phyloP scores from a whole-genome alignment of 2,113 vertebrate genomes.

The Nannospalax galili region DNA sequence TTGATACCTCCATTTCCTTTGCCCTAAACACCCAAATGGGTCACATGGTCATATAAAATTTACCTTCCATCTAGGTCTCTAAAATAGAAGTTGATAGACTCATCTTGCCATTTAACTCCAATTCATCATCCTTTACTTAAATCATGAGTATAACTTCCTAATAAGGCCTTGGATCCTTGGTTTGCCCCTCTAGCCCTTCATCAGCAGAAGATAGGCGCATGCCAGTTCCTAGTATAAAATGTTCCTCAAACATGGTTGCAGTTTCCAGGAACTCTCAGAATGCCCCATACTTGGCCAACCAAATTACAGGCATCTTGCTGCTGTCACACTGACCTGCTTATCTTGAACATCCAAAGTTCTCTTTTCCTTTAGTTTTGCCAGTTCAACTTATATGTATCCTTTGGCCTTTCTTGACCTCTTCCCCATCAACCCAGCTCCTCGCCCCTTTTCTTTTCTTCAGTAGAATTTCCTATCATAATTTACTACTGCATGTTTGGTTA shows the following conservation, averaged over 20 bases:
- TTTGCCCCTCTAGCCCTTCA: background rate
- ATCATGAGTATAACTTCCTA: constrained; percentile 9
- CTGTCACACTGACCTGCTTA: background rate
- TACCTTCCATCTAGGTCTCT: background rate
- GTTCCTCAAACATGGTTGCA: background rate
- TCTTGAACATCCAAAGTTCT: background rate
- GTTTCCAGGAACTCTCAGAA: background rate
- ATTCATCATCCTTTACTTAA: background rate
- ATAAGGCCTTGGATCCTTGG: background rate
- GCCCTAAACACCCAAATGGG: background rate
- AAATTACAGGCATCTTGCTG: background rate
- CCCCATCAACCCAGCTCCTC: background rate
- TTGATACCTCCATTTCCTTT: background rate
- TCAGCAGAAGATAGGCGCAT: background rate
- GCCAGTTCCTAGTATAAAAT: background rate
- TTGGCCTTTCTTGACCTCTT: background rate
- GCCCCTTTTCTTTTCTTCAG: background rate
- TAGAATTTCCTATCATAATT: background rate
- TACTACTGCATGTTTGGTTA: background rate
- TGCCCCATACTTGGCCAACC: background rate
- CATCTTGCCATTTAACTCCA: background rate
- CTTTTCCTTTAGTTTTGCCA: background rate
- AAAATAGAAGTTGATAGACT: background rate
- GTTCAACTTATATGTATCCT: background rate
- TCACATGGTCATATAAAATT: background rate